These are phyloP conservation scores for Condylostylus longicornis DNA, from an alignment of 1,140 invertebrate genomes.

Conservation along the genomic window DNA sequence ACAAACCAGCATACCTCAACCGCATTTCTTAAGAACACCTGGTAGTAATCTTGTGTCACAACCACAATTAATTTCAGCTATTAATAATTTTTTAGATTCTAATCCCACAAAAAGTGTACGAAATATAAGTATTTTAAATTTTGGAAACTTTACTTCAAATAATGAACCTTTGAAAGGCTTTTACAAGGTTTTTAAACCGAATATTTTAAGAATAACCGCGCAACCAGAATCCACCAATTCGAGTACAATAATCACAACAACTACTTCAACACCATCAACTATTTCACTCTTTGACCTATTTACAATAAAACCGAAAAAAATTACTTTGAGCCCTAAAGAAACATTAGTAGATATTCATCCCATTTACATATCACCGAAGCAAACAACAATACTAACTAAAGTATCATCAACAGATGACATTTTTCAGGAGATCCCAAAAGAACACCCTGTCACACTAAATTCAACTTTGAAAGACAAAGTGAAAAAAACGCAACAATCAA, in stretches of 20 bases:
- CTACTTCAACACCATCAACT: neutral
- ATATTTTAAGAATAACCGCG: too few relatives aligned
- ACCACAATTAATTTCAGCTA: constrained; percentile 1
- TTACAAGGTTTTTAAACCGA: neutral
- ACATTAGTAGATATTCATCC: neutral
- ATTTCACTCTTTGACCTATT: constrained; percentile 1
- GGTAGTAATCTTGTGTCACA: constrained; percentile 1
- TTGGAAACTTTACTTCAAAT: neutral
- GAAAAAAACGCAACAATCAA: neutral
- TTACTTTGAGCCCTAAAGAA: neutral
- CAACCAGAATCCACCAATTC: too few relatives aligned
- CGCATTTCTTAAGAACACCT: neutral
- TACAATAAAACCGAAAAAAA: neutral
- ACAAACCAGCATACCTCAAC: constrained; percentile 1
- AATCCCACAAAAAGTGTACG: neutral
- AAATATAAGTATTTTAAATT: neutral
- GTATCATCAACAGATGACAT: neutral
- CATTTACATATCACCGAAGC: neutral
- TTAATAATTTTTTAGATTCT: constrained; percentile 1
- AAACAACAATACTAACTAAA: neutral
- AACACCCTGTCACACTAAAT: too few relatives aligned
- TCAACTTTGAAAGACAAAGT: neutral
- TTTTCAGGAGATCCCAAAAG: too few relatives aligned
- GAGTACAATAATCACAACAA: neutral
- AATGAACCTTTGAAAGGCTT: neutral